Conservation (phyloP, 2,113 vertebrate species). For the Brachyhypopomus occidentalis region DNA sequence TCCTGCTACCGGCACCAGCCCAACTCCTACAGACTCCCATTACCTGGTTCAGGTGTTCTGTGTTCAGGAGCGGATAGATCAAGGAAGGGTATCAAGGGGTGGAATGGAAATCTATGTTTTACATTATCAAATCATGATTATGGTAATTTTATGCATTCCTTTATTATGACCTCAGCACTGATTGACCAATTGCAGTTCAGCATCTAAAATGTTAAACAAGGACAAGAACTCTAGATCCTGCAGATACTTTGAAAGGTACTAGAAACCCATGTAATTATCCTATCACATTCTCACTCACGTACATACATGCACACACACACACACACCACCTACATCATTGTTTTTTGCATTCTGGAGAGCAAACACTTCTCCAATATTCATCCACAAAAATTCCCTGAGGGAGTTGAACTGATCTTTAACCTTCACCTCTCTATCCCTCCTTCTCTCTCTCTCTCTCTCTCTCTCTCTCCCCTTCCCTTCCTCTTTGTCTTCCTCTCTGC, state of each 20-base stretch:
- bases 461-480: no score
- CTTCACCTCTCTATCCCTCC: background rate
- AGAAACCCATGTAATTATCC: background rate
- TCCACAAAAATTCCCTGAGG: slow-evolving; percentile 8
- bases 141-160: no score
- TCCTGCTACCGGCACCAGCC: no score
- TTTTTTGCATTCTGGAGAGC: slow-evolving; percentile 4
- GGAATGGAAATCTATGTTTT: no score
- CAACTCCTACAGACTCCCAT: no score
- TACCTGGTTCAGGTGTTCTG: no score
- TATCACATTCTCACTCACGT: slow-evolving; percentile 15
- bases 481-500: background rate
- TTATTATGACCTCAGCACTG: background rate
- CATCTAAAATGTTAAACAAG: background rate
- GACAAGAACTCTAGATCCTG: background rate
- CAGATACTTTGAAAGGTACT: slow-evolving; percentile 1
- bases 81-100: no score
- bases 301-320: slow-evolving; percentile 16
- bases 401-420: slow-evolving; percentile 12
- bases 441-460: background rate
- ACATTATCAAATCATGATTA: no score
- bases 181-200: background rate
- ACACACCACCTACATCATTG: background rate
- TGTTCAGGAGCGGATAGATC: no score
- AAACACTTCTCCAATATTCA: slow-evolving; percentile 41